These are phyloP conservation scores for Pogonophryne albipinna DNA, from an alignment of 2,797 vertebrate genomes.

Conservation along the genomic window DNA sequence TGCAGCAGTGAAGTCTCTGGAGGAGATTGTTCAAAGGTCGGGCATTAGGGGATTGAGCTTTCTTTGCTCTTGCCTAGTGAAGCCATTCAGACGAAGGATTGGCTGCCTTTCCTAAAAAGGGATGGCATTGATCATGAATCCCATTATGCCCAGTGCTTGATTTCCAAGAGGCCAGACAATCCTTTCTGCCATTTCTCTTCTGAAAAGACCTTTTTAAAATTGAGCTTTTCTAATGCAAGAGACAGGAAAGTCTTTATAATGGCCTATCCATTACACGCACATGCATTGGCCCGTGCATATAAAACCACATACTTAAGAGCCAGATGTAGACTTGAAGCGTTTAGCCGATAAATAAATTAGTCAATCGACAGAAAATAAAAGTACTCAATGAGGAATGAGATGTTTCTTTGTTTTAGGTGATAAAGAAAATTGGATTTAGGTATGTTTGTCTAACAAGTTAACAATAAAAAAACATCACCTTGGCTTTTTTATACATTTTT, in stretches of 20 bases:
- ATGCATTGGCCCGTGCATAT: background rate
- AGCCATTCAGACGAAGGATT: slow-evolving; percentile 47
- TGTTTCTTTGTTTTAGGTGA: background rate
- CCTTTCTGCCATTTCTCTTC: background rate
- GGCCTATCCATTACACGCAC: background rate
- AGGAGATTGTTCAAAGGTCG: slow-evolving; percentile 34
- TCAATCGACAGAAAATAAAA: background rate
- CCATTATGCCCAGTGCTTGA: slow-evolving; percentile 46
- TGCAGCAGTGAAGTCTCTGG: slow-evolving; percentile 4
- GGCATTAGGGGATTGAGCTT: slow-evolving; percentile 27
- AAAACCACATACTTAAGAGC: background rate
- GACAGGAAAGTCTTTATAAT: slow-evolving; percentile 13
- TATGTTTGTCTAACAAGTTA: background rate
- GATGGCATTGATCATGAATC: slow-evolving; percentile 63
- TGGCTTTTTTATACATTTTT: no score
- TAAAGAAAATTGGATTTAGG: background rate
- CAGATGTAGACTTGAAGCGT: background rate
- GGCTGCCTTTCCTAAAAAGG: slow-evolving; percentile 44
- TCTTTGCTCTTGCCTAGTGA: slow-evolving; percentile 35
- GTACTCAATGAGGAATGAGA: background rate
- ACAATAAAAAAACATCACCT: background rate
- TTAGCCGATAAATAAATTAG: background rate
- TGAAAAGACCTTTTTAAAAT: slow-evolving; percentile 33
- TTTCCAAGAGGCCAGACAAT: slow-evolving; percentile 43
- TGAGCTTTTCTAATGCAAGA: slow-evolving; percentile 12